phyloP scores from a whole-genome alignment of 2,888 invertebrate species.

The Pinctada fucata region DNA sequence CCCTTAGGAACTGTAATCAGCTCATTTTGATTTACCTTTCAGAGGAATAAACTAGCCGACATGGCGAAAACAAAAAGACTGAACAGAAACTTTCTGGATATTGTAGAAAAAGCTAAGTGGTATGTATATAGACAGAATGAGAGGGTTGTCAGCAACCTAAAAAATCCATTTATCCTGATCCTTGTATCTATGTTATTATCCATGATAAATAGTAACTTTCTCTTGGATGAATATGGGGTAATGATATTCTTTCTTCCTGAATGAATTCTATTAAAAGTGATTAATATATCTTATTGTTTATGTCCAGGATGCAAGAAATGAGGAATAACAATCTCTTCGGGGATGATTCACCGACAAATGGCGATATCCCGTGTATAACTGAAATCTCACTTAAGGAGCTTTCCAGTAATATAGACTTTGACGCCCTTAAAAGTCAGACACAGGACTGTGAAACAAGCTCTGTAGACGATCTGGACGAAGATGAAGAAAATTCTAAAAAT shows the following conservation, averaged over 20 bases:
- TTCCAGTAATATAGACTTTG: constrained; percentile 60
- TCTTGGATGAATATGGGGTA: too few relatives aligned
- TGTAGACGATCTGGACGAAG: constrained; percentile 7
- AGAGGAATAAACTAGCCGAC: constrained; percentile 70
- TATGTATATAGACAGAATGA: constrained; percentile 40
- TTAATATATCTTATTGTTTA: too few relatives aligned
- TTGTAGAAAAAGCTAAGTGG: constrained; percentile 71
- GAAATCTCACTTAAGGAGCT: constrained; percentile 67
- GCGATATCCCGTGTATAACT: constrained; percentile 59
- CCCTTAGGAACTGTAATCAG: too few relatives aligned
- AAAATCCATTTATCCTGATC: neutral
- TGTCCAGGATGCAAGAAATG: constrained; percentile 68
- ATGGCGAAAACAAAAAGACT: constrained; percentile 68
- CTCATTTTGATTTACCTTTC: neutral
- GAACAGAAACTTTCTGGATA: constrained; percentile 69
- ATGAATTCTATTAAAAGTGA: too few relatives aligned
- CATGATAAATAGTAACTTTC: too few relatives aligned
- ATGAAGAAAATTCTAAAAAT: neutral
- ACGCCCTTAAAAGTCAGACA: constrained; percentile 52
- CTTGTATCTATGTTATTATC: too few relatives aligned
- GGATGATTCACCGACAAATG: constrained; percentile 52
- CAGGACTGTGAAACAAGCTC: constrained; percentile 13
- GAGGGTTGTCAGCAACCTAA: neutral
- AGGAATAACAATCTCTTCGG: constrained; percentile 65
- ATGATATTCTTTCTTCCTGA: too few relatives aligned